Evolutionary conservation across 2,797 vertebrate species (phyloP), one percentile per base, ranked within the genome.

Genomic region (Hippocampus kuda): DNA sequence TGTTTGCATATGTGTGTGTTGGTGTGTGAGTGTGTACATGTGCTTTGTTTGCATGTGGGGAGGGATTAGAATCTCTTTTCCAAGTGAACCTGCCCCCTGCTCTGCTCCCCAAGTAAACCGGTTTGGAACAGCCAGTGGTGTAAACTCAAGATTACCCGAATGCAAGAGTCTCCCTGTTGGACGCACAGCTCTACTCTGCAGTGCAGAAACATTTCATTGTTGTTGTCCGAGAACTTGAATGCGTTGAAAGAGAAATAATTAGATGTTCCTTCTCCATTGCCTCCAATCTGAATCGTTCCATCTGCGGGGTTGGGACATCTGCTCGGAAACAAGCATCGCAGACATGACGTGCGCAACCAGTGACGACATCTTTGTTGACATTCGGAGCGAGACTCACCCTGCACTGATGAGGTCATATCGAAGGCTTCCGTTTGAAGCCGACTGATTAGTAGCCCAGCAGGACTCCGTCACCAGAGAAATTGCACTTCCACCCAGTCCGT

Each of bases 391-490:
- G 34, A 46, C 73, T 81, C 51, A 84, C 84, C 84, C 79, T 0
- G 76, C 30, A 15, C 59, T 65, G 34, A 85, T 53, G 27, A 84
- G 75, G 60, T 77, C 63, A 9, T 85, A 80, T 74, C 70, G 77
- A 51, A 72, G 70, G 51, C 13, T 62, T 26, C 62, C 75, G 12
- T 2, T 67, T 16, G 70, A 67, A 0, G 66, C 69, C 1, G 77
- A 71, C 61, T 72, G 46, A 66, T 75, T 10, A 1, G 81, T 85
- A 2, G 77, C 83, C 83, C 81, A 83, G 72, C 83, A 85, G 27
- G 75, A 72, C n/a, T 81, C 79, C 0, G 64, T 73, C 51, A 83
- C 73, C 22, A 80, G 0, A 0, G 5, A 42, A 0, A 83, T 12
- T 4, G 64, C 9, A 0, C 69, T 30, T 48, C 67, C 66, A 67